Evolutionary conservation across 2,113 vertebrate genomes (phyloP).

Genomic region (Lipotes vexillifer): DNA sequence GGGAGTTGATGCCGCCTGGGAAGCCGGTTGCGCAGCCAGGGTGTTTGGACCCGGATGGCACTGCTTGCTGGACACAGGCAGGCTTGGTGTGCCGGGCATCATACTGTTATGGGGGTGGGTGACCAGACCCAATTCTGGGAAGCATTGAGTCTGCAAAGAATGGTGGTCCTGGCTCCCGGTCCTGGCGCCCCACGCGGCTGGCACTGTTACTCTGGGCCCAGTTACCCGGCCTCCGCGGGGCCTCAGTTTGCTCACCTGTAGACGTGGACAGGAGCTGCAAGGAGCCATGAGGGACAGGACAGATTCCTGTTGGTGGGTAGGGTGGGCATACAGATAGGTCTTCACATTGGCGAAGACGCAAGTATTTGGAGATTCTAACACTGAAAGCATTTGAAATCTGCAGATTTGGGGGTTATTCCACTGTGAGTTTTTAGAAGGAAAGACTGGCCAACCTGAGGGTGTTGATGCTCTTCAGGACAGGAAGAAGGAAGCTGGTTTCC

Average conservation of each 20-base stretch:
- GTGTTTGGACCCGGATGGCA: no score
- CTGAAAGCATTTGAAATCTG: accelerated
- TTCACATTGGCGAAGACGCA: accelerated
- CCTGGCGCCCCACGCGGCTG: no score
- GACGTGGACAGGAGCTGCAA: no score
- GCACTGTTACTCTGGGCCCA: accelerated
- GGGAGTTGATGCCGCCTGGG: background rate
- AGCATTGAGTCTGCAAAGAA: accelerated
- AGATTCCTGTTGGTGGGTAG: accelerated
- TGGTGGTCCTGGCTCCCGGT: accelerated
- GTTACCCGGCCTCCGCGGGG: background rate
- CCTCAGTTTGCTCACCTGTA: no score
- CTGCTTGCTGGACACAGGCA: background rate
- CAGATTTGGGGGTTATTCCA: no score
- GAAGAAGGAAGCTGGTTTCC: background rate
- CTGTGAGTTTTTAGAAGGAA: background rate
- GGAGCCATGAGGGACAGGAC: accelerated
- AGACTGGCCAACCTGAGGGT: no score
- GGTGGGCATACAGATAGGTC: accelerated
- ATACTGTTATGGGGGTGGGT: accelerated
- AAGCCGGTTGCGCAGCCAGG: no score
- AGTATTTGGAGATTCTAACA: accelerated
- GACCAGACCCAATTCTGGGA: accelerated
- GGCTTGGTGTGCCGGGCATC: accelerated
- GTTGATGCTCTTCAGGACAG: accelerated